Percentiles rank a stretch among this genome's conserved stretches.
Conservation (phyloP, 2,888 invertebrate species). For the Mellilla xanthometata region DNA sequence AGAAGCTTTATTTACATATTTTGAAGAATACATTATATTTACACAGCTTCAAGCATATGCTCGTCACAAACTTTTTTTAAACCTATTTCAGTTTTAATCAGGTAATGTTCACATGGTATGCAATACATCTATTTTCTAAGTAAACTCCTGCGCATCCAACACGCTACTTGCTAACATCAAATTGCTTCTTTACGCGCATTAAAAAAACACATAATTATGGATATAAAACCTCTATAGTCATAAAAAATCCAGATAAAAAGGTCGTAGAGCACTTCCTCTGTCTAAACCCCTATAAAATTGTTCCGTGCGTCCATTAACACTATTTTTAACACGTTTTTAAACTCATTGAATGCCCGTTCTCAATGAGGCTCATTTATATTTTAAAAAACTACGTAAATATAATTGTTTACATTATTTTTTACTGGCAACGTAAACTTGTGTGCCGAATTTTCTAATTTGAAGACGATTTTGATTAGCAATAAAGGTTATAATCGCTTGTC, state of each 20-base stretch:
- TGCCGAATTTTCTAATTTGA: constrained; percentile 71
- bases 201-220: constrained; percentile 74
- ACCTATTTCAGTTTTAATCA: too few species aligned
- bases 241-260: constrained; percentile 75
- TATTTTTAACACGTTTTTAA: constrained; percentile 64
- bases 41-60: too few species aligned
- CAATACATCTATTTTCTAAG: constrained; percentile 1
- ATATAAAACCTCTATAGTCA: constrained; percentile 76
- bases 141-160: constrained; percentile 7
- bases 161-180: constrained; percentile 47
- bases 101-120: too few species aligned
- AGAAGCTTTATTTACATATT: too few species aligned
- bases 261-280: constrained; percentile 71
- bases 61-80: too few species aligned
- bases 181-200: constrained; percentile 60
- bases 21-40: too few species aligned
- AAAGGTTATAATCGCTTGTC: constrained; percentile 54
- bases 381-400: constrained; percentile 72
- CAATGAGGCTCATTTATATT: constrained; percentile 72
- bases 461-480: constrained; percentile 48
- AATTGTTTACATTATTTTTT: constrained; percentile 69
- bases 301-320: constrained; percentile 69
- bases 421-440: constrained; percentile 61
- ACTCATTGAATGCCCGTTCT: constrained; percentile 77
- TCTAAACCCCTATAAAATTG: constrained; percentile 67